A percentile compares a stretch with the other conserved stretches of the same genome.
These are phyloP conservation scores for Diaprepes abbreviatus DNA, from an alignment of 2,888 invertebrate genomes.

Conservation along the genomic window DNA sequence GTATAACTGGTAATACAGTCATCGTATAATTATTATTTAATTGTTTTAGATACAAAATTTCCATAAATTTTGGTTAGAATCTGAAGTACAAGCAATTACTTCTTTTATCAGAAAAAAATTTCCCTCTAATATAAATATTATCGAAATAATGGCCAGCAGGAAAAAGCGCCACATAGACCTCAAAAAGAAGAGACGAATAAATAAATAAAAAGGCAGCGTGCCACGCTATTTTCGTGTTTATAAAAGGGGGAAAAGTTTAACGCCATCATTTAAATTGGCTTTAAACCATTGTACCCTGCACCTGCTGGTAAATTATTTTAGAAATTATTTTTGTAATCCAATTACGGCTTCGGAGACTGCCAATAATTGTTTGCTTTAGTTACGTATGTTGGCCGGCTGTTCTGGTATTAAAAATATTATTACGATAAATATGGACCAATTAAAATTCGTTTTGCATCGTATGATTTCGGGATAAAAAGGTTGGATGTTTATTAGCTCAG, in stretches of 20 bases:
- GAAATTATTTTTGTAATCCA: conserved; percentile 11
- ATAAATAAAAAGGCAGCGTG: conserved; percentile 19
- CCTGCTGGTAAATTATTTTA: conserved; percentile 17
- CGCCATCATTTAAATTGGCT: conserved; percentile 2
- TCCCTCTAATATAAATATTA: too few relatives aligned
- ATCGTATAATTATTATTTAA: too few relatives aligned
- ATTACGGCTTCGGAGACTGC: neutral
- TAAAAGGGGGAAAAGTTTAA: conserved; percentile 12
- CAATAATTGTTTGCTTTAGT: conserved; percentile 10
- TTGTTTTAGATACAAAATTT: too few relatives aligned
- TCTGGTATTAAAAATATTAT: neutral
- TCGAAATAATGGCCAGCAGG: too few relatives aligned
- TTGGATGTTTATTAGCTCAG: too few relatives aligned
- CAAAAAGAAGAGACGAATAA: conserved; percentile 3
- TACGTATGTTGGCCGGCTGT: neutral
- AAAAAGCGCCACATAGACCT: neutral
- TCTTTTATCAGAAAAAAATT: too few relatives aligned
- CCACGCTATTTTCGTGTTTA: conserved; percentile 11
- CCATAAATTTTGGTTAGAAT: too few relatives aligned
- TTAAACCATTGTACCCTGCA: conserved; percentile 7
- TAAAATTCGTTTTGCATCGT: too few relatives aligned
- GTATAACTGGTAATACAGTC: too few relatives aligned
- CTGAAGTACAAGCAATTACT: too few relatives aligned
- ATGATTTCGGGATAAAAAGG: too few relatives aligned
- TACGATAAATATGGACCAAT: neutral